Base-by-base conservation (phyloP, 2,797 vertebrate species). In the Gymnothorax javanicus region DNA sequence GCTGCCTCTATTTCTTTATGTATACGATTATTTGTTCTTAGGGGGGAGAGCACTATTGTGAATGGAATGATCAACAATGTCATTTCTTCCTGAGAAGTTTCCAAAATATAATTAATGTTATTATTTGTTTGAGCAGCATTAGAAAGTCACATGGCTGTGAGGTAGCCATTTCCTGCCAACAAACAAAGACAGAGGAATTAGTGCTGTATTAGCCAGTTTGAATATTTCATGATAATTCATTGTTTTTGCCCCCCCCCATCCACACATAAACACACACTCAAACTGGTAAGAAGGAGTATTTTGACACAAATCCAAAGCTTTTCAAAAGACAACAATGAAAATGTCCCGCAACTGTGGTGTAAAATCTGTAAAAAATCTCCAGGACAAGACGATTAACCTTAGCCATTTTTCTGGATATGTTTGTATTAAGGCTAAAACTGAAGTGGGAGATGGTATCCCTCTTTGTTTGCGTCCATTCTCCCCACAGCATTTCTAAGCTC, bases 1-100 rank as follows among this genome's bases (percentile, higher is more conserved):
- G 92, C 90, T 83, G 85, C 91, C 94, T 91, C 90, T 90, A 89
- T 93, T 93, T 88, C 89, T 87, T 88, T 89, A 87, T 88, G 83
- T 90, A 87, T 88, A 87, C 91, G 89, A 90, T 91, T 94, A 91
- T 94, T 93, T 94, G 91, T 96, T 88, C 91, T 87, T 60, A 85
- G 73, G 0, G 85, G 84, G 90, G 90, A 75, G 67, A 87, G 82
- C 86, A 59, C 67, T 90, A 88, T 92, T 92, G 94, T 94, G 93
- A 91, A 93, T 90, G 91, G 90, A 84, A 87, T 8, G 84, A 88
- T 89, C 91, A 86, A 91, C 90, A 89, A 88, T 90, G 90, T 86
- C 77, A 89, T 94, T 94, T 91, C 89, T 91, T 92, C 93, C 92
- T 92, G 75, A 86, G 86, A 92, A 85, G 82, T 89, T 43, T 88